Conservation (phyloP, 2,797 vertebrate genomes). For the Furcifer pardalis region DNA sequence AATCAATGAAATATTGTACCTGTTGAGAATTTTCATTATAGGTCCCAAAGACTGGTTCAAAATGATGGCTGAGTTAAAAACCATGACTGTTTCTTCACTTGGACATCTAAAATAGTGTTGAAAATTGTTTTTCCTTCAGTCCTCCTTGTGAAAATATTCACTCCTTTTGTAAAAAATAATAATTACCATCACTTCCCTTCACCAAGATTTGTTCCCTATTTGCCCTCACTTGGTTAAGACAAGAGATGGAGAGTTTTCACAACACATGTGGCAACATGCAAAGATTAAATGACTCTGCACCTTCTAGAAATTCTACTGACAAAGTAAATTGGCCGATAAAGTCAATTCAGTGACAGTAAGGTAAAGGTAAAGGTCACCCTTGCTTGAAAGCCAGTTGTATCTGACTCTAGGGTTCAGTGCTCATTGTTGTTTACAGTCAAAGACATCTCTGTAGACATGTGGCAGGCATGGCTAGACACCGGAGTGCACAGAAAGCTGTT, state of each 20-base stretch:
- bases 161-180: not conserved
- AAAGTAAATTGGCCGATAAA: too few relatives aligned
- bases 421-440: too few relatives aligned
- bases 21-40: not conserved
- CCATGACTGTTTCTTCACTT: not conserved
- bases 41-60: not conserved
- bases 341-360: not conserved
- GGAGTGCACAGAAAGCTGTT: too few relatives aligned
- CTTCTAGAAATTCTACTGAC: too few relatives aligned
- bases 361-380: too few relatives aligned
- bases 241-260: too few relatives aligned
- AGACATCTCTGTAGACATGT: too few relatives aligned
- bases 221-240: not conserved
- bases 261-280: too few relatives aligned
- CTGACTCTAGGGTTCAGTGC: too few relatives aligned
- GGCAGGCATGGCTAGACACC: too few relatives aligned
- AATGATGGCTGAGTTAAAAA: slow-evolving; percentile 10
- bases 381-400: too few relatives aligned
- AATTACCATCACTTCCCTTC: not conserved
- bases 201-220: not conserved
- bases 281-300: too few relatives aligned
- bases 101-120: not conserved
- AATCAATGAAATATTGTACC: not conserved
- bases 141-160: not conserved
- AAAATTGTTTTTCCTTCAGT: not conserved